phyloP scores from a whole-genome alignment of 1,140 invertebrate genomes.

The Popillia japonica region DNA sequence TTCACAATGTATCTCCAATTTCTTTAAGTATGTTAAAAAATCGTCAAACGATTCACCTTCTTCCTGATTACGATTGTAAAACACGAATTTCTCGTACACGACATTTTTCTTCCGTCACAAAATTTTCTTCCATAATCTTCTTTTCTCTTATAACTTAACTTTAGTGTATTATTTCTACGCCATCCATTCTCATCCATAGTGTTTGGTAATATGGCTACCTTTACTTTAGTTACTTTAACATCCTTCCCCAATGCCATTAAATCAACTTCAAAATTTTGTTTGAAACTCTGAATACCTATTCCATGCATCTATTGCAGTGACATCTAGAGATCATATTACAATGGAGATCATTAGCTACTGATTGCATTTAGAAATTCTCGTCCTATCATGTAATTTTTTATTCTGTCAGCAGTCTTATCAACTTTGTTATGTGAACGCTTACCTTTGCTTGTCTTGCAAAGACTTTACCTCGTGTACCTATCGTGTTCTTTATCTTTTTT shows the following conservation, averaged over 20 bases:
- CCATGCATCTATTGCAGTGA: too few species aligned
- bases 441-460: too few species aligned
- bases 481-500: too few species aligned
- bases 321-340: too few species aligned
- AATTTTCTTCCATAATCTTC: slow-evolving; percentile 44
- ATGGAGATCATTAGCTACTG: too few species aligned
- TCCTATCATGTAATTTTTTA: too few species aligned
- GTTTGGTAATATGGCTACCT: slow-evolving; percentile 46
- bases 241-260: slow-evolving; percentile 42
- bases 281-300: too few species aligned
- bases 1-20: slow-evolving; percentile 49
- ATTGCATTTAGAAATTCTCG: too few species aligned
- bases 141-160: slow-evolving; percentile 39
- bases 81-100: slow-evolving; percentile 47
- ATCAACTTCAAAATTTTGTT: slow-evolving; percentile 46
- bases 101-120: slow-evolving; percentile 46
- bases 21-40: slow-evolving; percentile 51
- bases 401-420: too few species aligned
- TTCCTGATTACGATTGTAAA: slow-evolving; percentile 50
- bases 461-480: too few species aligned
- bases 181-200: slow-evolving; percentile 45
- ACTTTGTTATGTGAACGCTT: too few species aligned
- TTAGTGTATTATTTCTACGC: slow-evolving; percentile 45
- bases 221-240: slow-evolving; percentile 26
- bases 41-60: slow-evolving; percentile 52